phyloP scores from a whole-genome alignment of 2,113 vertebrate species.

The Pycnonotus jocosus region DNA sequence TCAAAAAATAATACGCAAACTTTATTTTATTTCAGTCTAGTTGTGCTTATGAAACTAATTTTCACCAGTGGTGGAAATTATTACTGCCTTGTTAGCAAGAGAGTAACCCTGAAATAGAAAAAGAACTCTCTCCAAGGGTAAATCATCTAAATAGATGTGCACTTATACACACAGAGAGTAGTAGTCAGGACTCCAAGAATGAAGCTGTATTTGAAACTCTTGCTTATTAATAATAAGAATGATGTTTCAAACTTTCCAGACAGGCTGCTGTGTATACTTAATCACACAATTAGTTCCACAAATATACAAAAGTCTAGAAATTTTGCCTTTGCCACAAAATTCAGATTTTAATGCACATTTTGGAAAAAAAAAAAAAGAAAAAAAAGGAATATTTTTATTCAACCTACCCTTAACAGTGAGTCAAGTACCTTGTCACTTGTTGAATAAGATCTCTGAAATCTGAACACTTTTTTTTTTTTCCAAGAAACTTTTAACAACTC shows the following conservation, averaged over 20 bases:
- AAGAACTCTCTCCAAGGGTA: neutral
- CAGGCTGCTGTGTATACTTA: neutral
- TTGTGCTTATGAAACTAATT: neutral
- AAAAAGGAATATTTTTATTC: neutral
- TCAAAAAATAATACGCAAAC: neutral
- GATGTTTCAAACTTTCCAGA: neutral
- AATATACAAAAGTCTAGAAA: neutral
- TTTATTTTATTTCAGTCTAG: neutral
- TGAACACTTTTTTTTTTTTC: neutral
- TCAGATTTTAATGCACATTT: neutral
- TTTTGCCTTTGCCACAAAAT: neutral
- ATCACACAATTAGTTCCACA: neutral
- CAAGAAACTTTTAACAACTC: conserved; percentile 29
- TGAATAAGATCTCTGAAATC: neutral
- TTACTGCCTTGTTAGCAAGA: neutral
- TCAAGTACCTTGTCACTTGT: neutral
- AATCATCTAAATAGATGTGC: neutral
- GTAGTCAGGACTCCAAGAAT: neutral
- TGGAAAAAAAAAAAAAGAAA: neutral
- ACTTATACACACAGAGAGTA: neutral
- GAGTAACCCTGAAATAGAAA: neutral
- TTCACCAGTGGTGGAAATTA: neutral
- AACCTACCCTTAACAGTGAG: neutral
- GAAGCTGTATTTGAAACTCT: neutral
- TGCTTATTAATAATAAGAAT: neutral